Base-by-base conservation (phyloP, 1,140 invertebrate species). In the Prorops nasuta region DNA sequence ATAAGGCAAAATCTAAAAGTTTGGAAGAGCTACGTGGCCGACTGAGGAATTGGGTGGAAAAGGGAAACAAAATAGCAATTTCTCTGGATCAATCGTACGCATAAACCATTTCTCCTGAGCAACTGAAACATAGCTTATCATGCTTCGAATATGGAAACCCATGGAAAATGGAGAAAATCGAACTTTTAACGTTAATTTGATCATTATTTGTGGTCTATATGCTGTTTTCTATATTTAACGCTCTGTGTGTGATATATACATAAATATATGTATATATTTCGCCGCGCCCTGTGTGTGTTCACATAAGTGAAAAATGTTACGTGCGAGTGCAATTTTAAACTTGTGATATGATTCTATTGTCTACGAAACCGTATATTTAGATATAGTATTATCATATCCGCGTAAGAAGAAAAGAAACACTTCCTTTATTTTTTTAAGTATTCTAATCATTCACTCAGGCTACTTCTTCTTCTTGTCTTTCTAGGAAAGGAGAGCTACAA, bases 1-100 rank as follows among this genome's bases (percentile, higher is more conserved):
- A 92, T 66, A 92, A 92, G 68, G 90, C 90, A 3, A 92, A 92
- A 71, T 92, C 90, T 18, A 91, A 92, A 76, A 92, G 89, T 63
- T 75, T 93, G 38, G 91, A 93, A 63, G 91, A 93, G 60, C 67
- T 93, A 35, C 74, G 90, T 4, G 91, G 90, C 0, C 80, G 88
- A 49, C 76, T 93, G 63, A 89, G 87, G 79, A 90, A 89, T 67
- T 90, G 89, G 83, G 88, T 91, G 1, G 89, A 91, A 48, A 88
- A 89, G 49, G 87, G 87, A 6, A 28, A 28, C 24, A 87, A 87
- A 62, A 71, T 80, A 50, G 72, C 78, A 37, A 68, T 80, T 47
- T 79, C 79, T n/a, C 60, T 81, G 21, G 79, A 81, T 60, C 79
- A 80, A 44, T 79, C 78, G 6, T 80, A 78, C 45, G 76, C 74